Percentiles rank a stretch among this genome's conserved stretches.
phyloP scores from a whole-genome alignment of 2,797 vertebrate genomes.

The Phrynocephalus forsythii region DNA sequence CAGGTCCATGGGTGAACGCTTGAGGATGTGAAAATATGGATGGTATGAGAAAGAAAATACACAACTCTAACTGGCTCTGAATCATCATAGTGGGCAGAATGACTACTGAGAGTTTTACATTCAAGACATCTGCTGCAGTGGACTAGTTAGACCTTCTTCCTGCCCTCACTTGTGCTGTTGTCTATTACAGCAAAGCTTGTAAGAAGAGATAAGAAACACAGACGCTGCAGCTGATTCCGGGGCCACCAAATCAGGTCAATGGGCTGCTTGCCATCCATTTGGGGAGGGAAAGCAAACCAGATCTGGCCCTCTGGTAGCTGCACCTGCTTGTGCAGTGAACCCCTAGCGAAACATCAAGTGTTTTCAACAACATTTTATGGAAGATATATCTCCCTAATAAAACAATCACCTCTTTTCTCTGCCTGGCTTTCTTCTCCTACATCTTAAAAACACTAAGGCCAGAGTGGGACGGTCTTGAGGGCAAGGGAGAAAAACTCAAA shows the following conservation, averaged over 20 bases:
- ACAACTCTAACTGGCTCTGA: slow-evolving; percentile 9
- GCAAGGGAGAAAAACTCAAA: background rate
- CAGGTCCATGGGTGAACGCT: background rate
- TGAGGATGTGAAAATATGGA: background rate
- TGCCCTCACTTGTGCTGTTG: slow-evolving; percentile 54
- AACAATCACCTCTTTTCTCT: background rate
- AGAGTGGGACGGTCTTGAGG: background rate
- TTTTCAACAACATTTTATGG: slow-evolving; percentile 1
- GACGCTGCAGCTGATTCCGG: slow-evolving; percentile 38
- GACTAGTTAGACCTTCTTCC: slow-evolving; percentile 39
- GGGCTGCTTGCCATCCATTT: slow-evolving; percentile 39
- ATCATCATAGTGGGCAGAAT: rapidly evolving
- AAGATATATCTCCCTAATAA: slow-evolving; percentile 15
- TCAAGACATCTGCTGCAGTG: slow-evolving; percentile 28
- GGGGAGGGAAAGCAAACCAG: slow-evolving; percentile 4
- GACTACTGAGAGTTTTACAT: slow-evolving; percentile 29
- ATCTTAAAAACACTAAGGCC: background rate
- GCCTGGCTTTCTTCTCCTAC: background rate
- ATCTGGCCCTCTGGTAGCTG: slow-evolving; percentile 36
- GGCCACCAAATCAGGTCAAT: slow-evolving; percentile 28
- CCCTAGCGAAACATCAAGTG: slow-evolving; percentile 31
- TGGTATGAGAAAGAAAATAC: background rate
- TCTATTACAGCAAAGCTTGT: slow-evolving; percentile 53
- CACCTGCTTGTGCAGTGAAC: slow-evolving; percentile 35
- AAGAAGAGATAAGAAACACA: slow-evolving; percentile 58